Evolutionary conservation across 2,113 vertebrate species (phyloP).

Genomic region (Semnornis frantzii): DNA sequence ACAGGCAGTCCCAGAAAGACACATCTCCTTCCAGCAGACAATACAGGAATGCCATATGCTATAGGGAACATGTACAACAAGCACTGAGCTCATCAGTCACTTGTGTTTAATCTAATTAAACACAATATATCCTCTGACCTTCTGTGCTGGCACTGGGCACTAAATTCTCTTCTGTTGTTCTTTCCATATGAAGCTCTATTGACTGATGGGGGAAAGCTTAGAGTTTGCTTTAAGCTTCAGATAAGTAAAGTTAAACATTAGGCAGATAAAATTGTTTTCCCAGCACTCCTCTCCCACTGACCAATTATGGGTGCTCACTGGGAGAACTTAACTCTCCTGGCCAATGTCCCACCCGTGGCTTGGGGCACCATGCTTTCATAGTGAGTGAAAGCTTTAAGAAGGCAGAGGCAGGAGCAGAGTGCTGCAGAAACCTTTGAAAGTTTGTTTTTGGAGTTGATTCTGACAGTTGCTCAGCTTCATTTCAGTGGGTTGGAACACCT

Average conservation of each 20-base stretch:
- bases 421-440: not conserved
- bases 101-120: constrained; percentile 60
- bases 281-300: constrained; percentile 9
- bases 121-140: constrained; percentile 49
- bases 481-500: not conserved
- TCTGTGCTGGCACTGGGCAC: constrained; percentile 41
- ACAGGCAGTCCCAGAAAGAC: not conserved
- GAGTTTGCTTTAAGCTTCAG: constrained; percentile 57
- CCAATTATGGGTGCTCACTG: not conserved
- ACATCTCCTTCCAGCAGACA: not conserved
- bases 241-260: constrained; percentile 63
- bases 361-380: fast-evolving
- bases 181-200: constrained; percentile 57
- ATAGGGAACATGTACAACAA: not conserved
- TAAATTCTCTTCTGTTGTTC: constrained; percentile 37
- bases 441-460: not conserved
- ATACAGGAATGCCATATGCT: constrained; percentile 2
- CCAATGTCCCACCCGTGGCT: not conserved
- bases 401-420: not conserved
- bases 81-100: constrained; percentile 5
- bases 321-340: not conserved
- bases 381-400: not conserved
- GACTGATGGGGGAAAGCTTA: constrained; percentile 53
- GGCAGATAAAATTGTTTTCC: constrained; percentile 63
- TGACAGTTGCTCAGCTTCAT: not conserved